A percentile compares a stretch with the other conserved stretches of the same genome.
phyloP scores from a whole-genome alignment of 2,888 invertebrate genomes.

The Ornithoptera alexandrae region DNA sequence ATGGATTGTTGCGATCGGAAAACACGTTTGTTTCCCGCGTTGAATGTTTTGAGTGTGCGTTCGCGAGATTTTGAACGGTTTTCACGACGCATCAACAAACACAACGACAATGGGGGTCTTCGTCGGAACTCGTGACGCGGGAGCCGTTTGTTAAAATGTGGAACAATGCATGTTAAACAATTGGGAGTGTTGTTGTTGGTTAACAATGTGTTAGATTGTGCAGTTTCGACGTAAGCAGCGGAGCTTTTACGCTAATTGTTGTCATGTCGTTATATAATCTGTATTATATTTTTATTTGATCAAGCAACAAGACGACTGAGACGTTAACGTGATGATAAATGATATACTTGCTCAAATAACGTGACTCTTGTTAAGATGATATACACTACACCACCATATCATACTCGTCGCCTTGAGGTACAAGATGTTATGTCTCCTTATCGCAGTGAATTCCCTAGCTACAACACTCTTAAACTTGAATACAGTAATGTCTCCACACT shows the following conservation, averaged over 20 bases:
- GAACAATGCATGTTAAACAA: conserved; percentile 78
- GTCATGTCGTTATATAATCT: not conserved
- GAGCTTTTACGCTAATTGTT: conserved; percentile 56
- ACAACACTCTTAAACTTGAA: too few relatives aligned
- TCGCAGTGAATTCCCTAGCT: too few relatives aligned
- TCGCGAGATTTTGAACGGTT: conserved; percentile 69
- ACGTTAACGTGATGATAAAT: too few relatives aligned
- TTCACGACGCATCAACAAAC: conserved; percentile 68
- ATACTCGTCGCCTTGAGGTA: too few relatives aligned
- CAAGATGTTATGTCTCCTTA: not conserved
- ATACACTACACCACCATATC: too few relatives aligned
- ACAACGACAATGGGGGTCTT: conserved; percentile 72
- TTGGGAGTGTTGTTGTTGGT: conserved; percentile 64
- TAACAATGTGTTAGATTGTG: conserved; percentile 66
- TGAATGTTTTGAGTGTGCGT: conserved; percentile 63
- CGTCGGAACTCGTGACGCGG: conserved; percentile 68
- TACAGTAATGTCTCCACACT: too few relatives aligned
- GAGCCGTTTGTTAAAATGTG: conserved; percentile 61
- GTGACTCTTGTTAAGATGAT: too few relatives aligned
- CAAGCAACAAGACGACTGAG: too few relatives aligned
- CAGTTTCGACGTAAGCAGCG: conserved; percentile 50
- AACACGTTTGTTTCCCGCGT: conserved; percentile 41
- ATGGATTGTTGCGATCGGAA: conserved; percentile 32
- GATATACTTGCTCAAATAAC: too few relatives aligned
- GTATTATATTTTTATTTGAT: too few relatives aligned